Evolutionary conservation across 1,140 invertebrate species (phyloP), one percentile per base, ranked within the genome.

Genomic region (Gonatopus flavifemur): DNA sequence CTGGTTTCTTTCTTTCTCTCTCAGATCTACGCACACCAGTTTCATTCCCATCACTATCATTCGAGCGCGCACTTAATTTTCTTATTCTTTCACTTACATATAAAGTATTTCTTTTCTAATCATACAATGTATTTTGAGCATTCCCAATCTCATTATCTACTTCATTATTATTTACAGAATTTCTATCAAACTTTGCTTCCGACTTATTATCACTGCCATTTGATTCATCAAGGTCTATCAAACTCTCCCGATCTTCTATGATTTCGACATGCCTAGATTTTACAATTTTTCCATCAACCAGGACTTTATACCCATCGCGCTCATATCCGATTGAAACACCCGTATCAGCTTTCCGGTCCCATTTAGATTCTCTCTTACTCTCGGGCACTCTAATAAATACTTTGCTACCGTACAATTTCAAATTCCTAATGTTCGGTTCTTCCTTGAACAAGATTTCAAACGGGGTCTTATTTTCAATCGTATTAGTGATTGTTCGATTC

Each of bases 181-280:
- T n/a, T n/a, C n/a, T n/a, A n/a, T n/a, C n/a, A 22, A 44, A 32
- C n/a, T n/a, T n/a, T n/a, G n/a, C n/a, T n/a, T n/a, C n/a, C n/a
- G n/a, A n/a, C 18, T 25, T 28, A 37, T 50, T 32, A 28, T 25
- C 32, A 19, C 32, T 28, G 3, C 32, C 40, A 40, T 39, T 25
- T n/a, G n/a, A n/a, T 38, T 35, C 21, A 1, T 16, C 19, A n/a
- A 33, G 35, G 0, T 13, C 40, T 30, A 43, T 19, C 2, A 44
- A 39, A 38, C 33, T 55, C 18, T 16, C 41, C 7, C 24, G 22
- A 22, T 44, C 42, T 20, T 47, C 49, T 6, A 50, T 37, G 20
- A 48, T 45, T 15, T 49, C 22, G 38, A 52, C 35, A 36, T 56
- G 36, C 44, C 48, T 47, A 12, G 53, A n/a, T n/a, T n/a, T n/a